Evolutionary conservation across 2,797 vertebrate genomes (phyloP).

Genomic region (Hydrophis major): DNA sequence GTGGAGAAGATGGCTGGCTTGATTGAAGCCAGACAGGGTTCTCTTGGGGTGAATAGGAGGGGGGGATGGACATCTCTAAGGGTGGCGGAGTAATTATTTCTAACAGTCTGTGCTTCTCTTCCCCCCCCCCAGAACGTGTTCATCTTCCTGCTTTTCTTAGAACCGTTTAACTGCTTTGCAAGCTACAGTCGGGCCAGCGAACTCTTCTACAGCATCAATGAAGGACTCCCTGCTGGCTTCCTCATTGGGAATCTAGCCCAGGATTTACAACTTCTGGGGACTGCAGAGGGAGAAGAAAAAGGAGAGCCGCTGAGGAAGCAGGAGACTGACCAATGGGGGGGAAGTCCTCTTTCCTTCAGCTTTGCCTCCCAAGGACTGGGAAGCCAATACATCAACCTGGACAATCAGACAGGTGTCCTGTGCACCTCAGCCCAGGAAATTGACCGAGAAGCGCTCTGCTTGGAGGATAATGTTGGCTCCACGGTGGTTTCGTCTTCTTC

Average conservation of each 20-base stretch:
- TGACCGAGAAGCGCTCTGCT: slow-evolving; percentile 89
- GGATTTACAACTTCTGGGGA: slow-evolving; percentile 83
- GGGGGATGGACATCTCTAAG: neutral
- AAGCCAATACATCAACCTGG: slow-evolving; percentile 86
- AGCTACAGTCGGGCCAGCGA: slow-evolving; percentile 90
- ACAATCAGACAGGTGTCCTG: slow-evolving; percentile 88
- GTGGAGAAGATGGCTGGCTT: neutral
- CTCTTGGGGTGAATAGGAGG: neutral
- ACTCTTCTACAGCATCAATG: slow-evolving; percentile 94
- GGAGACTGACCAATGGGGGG: slow-evolving; percentile 68
- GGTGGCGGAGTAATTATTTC: slow-evolving; percentile 8
- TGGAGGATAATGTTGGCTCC: slow-evolving; percentile 65
- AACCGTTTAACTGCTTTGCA: slow-evolving; percentile 86
- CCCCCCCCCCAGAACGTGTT: slow-evolving; percentile 65
- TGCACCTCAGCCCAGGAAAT: slow-evolving; percentile 86
- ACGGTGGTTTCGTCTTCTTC: slow-evolving; percentile 42
- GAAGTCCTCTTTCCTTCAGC: slow-evolving; percentile 86
- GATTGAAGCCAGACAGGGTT: neutral
- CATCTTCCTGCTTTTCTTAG: slow-evolving; percentile 82
- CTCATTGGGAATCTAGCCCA: slow-evolving; percentile 87
- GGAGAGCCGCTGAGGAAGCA: slow-evolving; percentile 66
- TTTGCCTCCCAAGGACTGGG: slow-evolving; percentile 83
- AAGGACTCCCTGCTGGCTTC: slow-evolving; percentile 89
- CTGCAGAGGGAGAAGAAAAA: slow-evolving; percentile 74
- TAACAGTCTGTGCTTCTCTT: neutral